A percentile compares a stretch with the other conserved stretches of the same genome.
phyloP scores from a whole-genome alignment of 2,113 vertebrate species.

The Sterna hirundo region DNA sequence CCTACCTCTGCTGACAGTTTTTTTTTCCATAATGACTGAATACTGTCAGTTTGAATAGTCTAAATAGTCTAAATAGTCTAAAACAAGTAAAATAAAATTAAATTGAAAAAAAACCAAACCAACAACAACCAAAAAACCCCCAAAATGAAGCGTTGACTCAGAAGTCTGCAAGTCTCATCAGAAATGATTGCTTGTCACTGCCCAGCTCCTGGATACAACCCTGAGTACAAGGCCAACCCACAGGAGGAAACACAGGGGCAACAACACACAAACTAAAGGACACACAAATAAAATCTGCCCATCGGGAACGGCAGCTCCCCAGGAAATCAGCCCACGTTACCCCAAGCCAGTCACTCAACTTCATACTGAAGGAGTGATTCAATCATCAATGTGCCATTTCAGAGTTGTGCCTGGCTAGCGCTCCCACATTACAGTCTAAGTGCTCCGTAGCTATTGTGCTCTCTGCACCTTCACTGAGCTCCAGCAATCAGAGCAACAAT shows the following conservation, averaged over 20 bases:
- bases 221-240: not conserved
- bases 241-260: not conserved
- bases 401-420: rapidly evolving
- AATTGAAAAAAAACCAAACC: too few relatives aligned
- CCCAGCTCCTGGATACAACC: not conserved
- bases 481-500: not conserved
- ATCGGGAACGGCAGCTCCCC: not conserved
- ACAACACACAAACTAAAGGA: not conserved
- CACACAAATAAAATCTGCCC: not conserved
- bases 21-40: not conserved
- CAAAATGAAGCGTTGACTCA: not conserved
- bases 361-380: not conserved
- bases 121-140: too few relatives aligned
- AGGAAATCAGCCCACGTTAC: not conserved
- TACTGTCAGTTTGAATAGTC: not conserved
- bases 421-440: not conserved
- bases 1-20: not conserved
- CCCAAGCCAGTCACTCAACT: rapidly evolving
- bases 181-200: not conserved
- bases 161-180: not conserved
- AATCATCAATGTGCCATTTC: not conserved
- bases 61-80: too few relatives aligned
- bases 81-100: not conserved
- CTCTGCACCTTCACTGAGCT: not conserved
- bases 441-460: not conserved